Conservation (phyloP, 2,113 vertebrate species). For the Onychostoma macrolepis region DNA sequence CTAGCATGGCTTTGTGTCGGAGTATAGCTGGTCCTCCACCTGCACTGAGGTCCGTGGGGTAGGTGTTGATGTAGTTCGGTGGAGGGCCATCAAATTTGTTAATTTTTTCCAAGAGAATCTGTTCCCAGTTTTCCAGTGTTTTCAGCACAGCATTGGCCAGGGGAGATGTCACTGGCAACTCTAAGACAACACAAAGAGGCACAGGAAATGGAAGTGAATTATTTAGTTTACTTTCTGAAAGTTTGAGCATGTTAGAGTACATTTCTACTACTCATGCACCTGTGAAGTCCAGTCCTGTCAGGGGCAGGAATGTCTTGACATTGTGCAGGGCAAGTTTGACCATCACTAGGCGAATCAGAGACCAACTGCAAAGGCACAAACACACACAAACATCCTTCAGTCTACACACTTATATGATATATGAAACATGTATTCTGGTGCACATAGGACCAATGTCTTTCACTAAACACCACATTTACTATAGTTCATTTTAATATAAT, state of each 20-base stretch:
- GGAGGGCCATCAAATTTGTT: slow-evolving; percentile 94
- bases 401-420: background rate
- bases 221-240: background rate
- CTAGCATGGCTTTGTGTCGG: slow-evolving; percentile 96
- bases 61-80: slow-evolving; percentile 93
- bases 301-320: slow-evolving; percentile 92
- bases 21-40: slow-evolving; percentile 89
- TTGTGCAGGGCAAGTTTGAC: slow-evolving; percentile 92
- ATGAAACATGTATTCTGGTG: background rate
- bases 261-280: slow-evolving; percentile 74
- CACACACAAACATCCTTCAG: background rate
- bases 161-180: slow-evolving; percentile 92
- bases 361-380: slow-evolving; percentile 81
- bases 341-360: slow-evolving; percentile 92
- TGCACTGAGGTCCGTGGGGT: slow-evolving; percentile 81
- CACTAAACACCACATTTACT: background rate
- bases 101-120: slow-evolving; percentile 90
- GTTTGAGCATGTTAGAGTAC: background rate
- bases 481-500: background rate
- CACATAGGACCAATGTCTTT: background rate
- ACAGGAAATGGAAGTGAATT: too few species aligned
- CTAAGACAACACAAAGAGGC: slow-evolving; percentile 67
- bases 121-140: slow-evolving; percentile 96
- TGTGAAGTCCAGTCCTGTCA: slow-evolving; percentile 91
- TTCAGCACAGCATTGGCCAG: slow-evolving; percentile 90